phyloP scores from a whole-genome alignment of 1,140 invertebrate genomes.

The Drosophila kanapiae region DNA sequence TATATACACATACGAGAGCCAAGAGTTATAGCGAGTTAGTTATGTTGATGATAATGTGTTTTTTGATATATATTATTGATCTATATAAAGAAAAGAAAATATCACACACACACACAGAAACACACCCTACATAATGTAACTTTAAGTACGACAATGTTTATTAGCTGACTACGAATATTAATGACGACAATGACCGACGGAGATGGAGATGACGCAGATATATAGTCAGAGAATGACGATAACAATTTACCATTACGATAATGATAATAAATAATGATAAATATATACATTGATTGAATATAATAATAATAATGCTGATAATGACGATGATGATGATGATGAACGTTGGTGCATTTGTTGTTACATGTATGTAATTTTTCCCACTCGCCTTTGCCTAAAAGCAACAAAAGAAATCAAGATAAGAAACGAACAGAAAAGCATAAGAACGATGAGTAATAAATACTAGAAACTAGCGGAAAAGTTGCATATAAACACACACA shows the following conservation, averaged over 20 bases:
- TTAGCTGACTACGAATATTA: conserved; percentile 54
- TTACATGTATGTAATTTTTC: conserved; percentile 82
- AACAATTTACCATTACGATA: conserved; percentile 50
- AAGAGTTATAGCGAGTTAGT: conserved; percentile 81
- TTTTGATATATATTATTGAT: conserved; percentile 64
- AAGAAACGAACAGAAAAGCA: conserved; percentile 28
- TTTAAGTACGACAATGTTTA: conserved; percentile 66
- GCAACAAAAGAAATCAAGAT: conserved; percentile 49
- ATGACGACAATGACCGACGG: conserved; percentile 29
- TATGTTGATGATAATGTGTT: conserved; percentile 78
- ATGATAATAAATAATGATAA: conserved; percentile 40
- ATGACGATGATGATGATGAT: conserved; percentile 48
- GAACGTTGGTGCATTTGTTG: conserved; percentile 79
- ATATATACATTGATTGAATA: conserved; percentile 40
- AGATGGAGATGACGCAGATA: conserved; percentile 23
- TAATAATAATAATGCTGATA: conserved; percentile 25
- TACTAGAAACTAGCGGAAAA: conserved; percentile 36
- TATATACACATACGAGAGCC: conserved; percentile 60
- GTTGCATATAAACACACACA: conserved; percentile 36
- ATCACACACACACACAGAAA: conserved; percentile 33
- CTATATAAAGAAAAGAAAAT: conserved; percentile 33
- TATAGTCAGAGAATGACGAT: conserved; percentile 30
- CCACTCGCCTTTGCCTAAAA: conserved; percentile 80
- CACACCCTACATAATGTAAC: conserved; percentile 30
- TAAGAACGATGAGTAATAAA: conserved; percentile 14